phyloP scores from a whole-genome alignment of 2,797 vertebrate species.

The Ispidina lecontei region DNA sequence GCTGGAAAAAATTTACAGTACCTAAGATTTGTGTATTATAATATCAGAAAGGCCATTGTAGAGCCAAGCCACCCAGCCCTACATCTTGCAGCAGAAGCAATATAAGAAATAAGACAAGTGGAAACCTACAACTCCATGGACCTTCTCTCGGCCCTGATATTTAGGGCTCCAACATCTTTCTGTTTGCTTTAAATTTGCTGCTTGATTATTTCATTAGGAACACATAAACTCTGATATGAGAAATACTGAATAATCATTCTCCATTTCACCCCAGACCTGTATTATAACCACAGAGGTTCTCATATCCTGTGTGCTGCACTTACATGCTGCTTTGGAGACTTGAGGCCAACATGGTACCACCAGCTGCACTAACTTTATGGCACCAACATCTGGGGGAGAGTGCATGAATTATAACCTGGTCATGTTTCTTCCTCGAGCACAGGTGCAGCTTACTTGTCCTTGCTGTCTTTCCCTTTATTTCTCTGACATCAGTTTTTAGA shows the following conservation, averaged over 20 bases:
- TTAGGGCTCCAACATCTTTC: not conserved
- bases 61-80: not conserved
- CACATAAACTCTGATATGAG: not conserved
- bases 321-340: not conserved
- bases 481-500: not conserved
- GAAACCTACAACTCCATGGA: not conserved
- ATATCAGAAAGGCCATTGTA: not conserved
- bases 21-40: not conserved
- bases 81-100: not conserved
- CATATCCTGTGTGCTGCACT: rapidly evolving
- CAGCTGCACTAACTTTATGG: not conserved
- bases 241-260: not conserved
- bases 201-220: not conserved
- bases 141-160: not conserved
- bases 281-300: not conserved
- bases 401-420: not conserved
- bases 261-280: not conserved
- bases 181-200: not conserved
- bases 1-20: not conserved
- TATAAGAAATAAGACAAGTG: not conserved
- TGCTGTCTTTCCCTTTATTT: not conserved
- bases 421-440: not conserved
- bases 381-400: not conserved
- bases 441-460: not conserved
- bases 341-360: not conserved